phyloP scores from a whole-genome alignment of 2,797 vertebrate genomes.

The Podargus strigoides region DNA sequence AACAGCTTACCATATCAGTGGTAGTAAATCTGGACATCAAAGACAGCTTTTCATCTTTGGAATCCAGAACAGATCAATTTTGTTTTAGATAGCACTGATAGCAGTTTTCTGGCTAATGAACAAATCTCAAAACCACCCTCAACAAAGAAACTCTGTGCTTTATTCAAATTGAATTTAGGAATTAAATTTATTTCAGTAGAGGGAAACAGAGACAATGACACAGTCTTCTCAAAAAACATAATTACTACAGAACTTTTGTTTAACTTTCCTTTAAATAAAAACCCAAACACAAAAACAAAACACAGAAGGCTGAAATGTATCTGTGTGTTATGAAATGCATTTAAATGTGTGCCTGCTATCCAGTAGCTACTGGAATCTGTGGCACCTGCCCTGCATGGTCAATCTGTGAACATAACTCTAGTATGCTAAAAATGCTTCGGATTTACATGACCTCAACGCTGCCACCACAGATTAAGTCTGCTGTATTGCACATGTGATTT shows the following conservation, averaged over 20 bases:
- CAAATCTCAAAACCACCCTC: neutral
- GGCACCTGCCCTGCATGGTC: neutral
- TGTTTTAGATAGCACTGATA: neutral
- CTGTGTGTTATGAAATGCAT: neutral
- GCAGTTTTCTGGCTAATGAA: neutral
- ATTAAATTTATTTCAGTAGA: neutral
- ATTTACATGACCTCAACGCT: neutral
- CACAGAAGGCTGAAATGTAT: neutral
- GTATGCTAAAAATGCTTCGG: neutral
- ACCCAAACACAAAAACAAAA: neutral
- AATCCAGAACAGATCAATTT: neutral
- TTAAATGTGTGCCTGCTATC: neutral
- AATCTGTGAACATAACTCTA: neutral
- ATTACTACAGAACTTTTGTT: neutral
- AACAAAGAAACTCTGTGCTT: rapidly evolving
- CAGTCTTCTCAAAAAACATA: neutral
- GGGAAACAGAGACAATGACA: neutral
- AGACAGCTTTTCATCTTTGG: neutral
- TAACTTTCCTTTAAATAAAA: neutral
- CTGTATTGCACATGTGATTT: neutral
- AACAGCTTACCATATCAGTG: neutral
- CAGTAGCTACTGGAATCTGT: neutral
- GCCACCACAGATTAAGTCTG: neutral
- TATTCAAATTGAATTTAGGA: neutral
- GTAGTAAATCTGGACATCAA: neutral